phyloP scores from a whole-genome alignment of 2,888 invertebrate genomes.

The Pogonocherus hispidulus region DNA sequence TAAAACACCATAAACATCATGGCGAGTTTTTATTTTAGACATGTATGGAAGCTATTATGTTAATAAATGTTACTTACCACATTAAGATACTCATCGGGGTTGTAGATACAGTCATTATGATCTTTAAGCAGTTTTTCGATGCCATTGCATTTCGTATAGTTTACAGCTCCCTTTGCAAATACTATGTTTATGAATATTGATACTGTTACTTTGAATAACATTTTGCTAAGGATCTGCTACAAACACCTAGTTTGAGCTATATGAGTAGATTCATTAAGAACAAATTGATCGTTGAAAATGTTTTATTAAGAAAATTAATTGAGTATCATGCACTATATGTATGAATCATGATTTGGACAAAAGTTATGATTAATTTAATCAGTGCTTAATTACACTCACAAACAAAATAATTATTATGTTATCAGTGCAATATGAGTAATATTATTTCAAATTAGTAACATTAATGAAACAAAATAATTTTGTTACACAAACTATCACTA shows the following conservation, averaged over 20 bases:
- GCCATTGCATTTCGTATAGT: conserved; percentile 29
- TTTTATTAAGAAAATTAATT: too few species aligned
- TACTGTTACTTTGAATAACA: neutral
- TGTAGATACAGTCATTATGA: conserved; percentile 33
- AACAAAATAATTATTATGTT: neutral
- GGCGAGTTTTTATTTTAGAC: too few species aligned
- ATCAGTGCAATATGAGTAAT: neutral
- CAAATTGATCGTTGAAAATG: too few species aligned
- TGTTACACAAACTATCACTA: neutral
- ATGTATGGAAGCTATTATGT: too few species aligned
- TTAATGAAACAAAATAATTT: neutral
- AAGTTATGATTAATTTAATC: neutral
- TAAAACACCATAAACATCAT: too few species aligned
- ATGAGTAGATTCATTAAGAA: too few species aligned
- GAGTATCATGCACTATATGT: neutral
- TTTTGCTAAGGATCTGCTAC: neutral
- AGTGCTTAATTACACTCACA: neutral
- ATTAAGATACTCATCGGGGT: conserved; percentile 53
- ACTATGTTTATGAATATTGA: conserved; percentile 10
- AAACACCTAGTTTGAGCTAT: neutral
- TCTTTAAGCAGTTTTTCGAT: conserved; percentile 26
- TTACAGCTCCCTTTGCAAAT: neutral
- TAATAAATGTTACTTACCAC: conserved; percentile 53
- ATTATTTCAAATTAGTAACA: neutral
- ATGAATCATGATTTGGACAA: neutral